phyloP scores from a whole-genome alignment of 2,888 invertebrate species.

The Andrena marginata region DNA sequence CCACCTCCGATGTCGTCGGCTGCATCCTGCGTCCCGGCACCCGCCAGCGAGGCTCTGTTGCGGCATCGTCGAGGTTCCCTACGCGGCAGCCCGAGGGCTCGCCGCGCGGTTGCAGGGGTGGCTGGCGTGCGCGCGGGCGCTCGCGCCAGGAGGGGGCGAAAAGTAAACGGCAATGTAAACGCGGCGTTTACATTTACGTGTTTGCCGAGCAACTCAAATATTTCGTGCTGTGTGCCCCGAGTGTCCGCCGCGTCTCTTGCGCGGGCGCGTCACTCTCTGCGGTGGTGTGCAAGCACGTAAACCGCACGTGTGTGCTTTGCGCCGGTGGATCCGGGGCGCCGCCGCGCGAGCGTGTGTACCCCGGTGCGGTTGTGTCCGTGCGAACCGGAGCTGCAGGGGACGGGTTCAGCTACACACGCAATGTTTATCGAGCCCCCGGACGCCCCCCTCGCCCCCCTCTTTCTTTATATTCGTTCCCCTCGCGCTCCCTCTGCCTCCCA shows the following conservation, averaged over 20 bases:
- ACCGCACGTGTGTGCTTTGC: slow-evolving; percentile 60
- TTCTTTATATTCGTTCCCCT: slow-evolving; percentile 55
- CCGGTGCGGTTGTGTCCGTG: not conserved
- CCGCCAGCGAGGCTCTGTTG: slow-evolving; percentile 4
- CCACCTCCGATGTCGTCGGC: slow-evolving; percentile 27
- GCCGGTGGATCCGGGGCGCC: slow-evolving; percentile 30
- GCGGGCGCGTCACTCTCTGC: slow-evolving; percentile 29
- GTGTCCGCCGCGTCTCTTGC: slow-evolving; percentile 69
- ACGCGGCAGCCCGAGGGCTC: slow-evolving; percentile 40
- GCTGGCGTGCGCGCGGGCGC: not conserved
- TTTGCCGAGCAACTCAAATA: slow-evolving; percentile 84
- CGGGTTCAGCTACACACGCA: slow-evolving; percentile 75
- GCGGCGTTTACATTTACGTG: slow-evolving; percentile 84
- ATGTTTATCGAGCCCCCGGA: slow-evolving; percentile 73
- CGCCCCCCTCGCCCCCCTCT: slow-evolving; percentile 36
- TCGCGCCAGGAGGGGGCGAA: slow-evolving; percentile 73
- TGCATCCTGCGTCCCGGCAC: slow-evolving; percentile 19
- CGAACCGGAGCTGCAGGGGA: slow-evolving; percentile 17
- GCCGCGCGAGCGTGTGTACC: slow-evolving; percentile 1
- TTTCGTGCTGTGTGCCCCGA: slow-evolving; percentile 80
- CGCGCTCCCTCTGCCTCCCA: not conserved
- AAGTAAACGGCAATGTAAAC: slow-evolving; percentile 84
- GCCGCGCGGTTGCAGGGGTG: slow-evolving; percentile 48
- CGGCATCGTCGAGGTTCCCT: slow-evolving; percentile 31
- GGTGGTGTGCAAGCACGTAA: slow-evolving; percentile 60